Evolutionary conservation across 2,113 vertebrate genomes (phyloP).

Genomic region (Ardeotis arabs): DNA sequence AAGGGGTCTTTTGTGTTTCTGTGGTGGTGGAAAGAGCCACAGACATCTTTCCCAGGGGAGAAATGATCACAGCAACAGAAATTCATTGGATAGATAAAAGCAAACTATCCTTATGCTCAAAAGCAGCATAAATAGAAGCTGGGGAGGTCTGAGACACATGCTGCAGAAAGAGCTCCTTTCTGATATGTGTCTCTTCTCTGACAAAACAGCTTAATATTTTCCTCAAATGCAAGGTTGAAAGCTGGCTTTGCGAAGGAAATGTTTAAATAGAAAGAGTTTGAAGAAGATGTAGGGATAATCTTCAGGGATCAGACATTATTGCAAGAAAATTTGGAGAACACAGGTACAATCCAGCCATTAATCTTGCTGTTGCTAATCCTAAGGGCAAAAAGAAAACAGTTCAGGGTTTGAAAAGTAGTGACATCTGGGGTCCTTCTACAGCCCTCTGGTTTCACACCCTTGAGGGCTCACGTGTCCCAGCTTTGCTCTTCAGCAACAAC

Average conservation of each 20-base stretch:
- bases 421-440: not conserved
- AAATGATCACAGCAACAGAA: slow-evolving; percentile 31
- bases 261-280: slow-evolving; percentile 29
- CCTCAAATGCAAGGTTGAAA: slow-evolving; percentile 36
- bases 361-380: not conserved
- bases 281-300: slow-evolving; percentile 27
- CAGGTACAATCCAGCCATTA: not conserved
- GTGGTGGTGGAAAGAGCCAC: not conserved
- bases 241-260: slow-evolving; percentile 19
- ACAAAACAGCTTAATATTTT: slow-evolving; percentile 40
- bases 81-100: slow-evolving; percentile 49
- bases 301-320: slow-evolving; percentile 6
- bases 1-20: not conserved
- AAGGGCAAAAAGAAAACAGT: not conserved
- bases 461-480: not conserved
- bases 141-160: slow-evolving; percentile 12
- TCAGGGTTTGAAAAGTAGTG: not conserved
- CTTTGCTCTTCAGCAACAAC: not conserved
- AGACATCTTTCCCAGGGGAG: not conserved
- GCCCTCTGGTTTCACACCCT: not conserved
- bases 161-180: not conserved
- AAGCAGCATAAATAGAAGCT: slow-evolving; percentile 39
- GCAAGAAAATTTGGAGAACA: slow-evolving; percentile 19
- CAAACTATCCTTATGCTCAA: not conserved
- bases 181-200: not conserved